Percentiles rank a stretch among this genome's conserved stretches.
Evolutionary conservation across 2,113 vertebrate genomes (phyloP).

Genomic region (Octodon degus): DNA sequence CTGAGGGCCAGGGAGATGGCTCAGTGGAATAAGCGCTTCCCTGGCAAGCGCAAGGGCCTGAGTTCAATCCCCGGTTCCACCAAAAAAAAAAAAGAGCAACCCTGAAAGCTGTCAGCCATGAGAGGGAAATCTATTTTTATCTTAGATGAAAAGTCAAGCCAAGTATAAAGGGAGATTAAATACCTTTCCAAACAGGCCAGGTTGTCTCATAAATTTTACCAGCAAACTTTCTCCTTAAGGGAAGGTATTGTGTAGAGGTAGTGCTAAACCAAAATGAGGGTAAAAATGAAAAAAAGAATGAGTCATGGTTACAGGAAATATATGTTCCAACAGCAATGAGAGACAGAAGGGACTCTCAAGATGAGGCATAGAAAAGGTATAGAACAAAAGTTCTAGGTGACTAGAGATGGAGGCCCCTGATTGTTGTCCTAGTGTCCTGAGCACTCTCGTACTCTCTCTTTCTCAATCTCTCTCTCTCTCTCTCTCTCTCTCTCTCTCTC

Average conservation of each 20-base stretch:
- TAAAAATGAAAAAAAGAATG: neutral
- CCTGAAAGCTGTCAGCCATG: neutral
- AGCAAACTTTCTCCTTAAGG: neutral
- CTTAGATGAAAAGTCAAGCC: neutral
- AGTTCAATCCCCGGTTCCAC: no score
- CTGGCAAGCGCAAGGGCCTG: no score
- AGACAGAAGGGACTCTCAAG: neutral
- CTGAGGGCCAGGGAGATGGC: no score
- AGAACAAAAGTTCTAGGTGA: neutral
- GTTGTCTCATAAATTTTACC: neutral
- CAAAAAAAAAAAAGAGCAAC: no score
- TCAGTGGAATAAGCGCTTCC: no score
- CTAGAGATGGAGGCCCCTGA: neutral
- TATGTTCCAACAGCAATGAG: neutral
- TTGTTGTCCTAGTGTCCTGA: neutral
- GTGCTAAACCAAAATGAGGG: neutral
- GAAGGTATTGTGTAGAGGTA: neutral
- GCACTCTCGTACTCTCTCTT: rapidly evolving
- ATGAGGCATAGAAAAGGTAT: neutral
- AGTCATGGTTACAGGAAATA: neutral
- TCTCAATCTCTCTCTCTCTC: neutral
- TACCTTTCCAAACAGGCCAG: neutral
- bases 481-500: no score
- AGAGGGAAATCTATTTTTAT: neutral
- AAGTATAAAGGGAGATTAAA: neutral